Percentiles rank a stretch among this genome's conserved stretches.
Conservation (phyloP, 1,140 invertebrate species). For the Leptinotarsa defecta region DNA sequence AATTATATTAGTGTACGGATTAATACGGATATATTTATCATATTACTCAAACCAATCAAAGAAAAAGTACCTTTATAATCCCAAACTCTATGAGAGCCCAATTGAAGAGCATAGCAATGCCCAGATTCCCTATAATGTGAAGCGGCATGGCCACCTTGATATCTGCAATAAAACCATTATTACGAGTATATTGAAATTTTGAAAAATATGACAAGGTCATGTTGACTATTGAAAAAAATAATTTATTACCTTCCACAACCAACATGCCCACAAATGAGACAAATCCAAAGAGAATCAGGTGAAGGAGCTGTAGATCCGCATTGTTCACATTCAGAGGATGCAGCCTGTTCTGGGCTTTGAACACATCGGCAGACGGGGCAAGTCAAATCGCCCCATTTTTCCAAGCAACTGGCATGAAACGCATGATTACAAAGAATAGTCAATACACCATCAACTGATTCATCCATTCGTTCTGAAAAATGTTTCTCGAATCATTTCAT, state of each 20-base stretch:
- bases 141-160: constrained; percentile 66
- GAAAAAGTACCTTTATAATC: constrained; percentile 79
- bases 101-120: constrained; percentile 95
- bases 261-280: constrained; percentile 96
- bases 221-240: no score
- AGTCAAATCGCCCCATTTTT: constrained; percentile 95
- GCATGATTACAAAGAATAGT: constrained; percentile 99
- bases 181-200: background rate
- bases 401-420: constrained; percentile 93
- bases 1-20: no score
- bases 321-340: constrained; percentile 52
- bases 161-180: constrained; percentile 35
- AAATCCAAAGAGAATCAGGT: constrained; percentile 94
- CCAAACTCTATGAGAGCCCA: constrained; percentile 97
- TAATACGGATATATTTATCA: no score
- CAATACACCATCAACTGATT: constrained; percentile 94
- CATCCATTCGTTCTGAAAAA: constrained; percentile 92
- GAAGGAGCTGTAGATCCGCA: constrained; percentile 47
- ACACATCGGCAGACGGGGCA: constrained; percentile 75
- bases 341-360: constrained; percentile 84
- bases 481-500: background rate
- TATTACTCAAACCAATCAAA: no score
- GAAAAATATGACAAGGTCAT: no score
- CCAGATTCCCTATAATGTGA: constrained; percentile 92
- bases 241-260: constrained; percentile 76